A percentile compares a stretch with the other conserved stretches of the same genome.
These are phyloP conservation scores for Tapirus terrestris DNA, from an alignment of 2,113 vertebrate genomes.

Conservation along the genomic window DNA sequence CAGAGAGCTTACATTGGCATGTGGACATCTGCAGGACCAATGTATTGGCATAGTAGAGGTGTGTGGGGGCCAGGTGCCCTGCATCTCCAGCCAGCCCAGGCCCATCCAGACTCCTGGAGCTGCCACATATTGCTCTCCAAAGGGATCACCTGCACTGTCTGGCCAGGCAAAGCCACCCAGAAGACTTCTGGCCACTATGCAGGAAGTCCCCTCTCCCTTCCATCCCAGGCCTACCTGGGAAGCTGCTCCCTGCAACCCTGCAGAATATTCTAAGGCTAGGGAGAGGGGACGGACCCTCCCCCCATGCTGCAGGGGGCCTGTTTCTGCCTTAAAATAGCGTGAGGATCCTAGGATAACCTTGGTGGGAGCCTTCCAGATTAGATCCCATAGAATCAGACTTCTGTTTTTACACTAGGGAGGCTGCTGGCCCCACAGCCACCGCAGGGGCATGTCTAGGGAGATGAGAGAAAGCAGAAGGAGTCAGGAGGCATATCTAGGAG, in stretches of 20 bases:
- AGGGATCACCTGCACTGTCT: rapidly evolving
- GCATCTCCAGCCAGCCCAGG: too few species aligned
- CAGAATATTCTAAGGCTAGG: neutral
- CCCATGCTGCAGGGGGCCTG: neutral
- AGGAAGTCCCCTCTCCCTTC: neutral
- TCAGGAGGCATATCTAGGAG: rapidly evolving
- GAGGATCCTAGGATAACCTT: neutral
- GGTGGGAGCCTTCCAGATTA: neutral
- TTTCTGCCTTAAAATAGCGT: neutral
- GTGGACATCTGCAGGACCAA: rapidly evolving
- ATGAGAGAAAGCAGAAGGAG: neutral
- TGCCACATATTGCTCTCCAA: rapidly evolving
- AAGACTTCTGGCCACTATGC: rapidly evolving
- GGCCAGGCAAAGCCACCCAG: neutral
- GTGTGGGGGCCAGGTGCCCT: neutral
- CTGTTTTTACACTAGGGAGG: too few species aligned
- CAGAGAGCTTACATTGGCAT: rapidly evolving
- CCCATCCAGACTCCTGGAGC: neutral
- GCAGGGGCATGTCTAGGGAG: rapidly evolving
- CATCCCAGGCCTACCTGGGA: neutral
- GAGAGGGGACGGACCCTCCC: neutral
- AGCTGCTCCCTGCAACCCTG: neutral
- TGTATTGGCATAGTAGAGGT: rapidly evolving
- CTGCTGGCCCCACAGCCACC: neutral
- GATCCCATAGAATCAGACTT: neutral